Evolutionary conservation across 2,797 vertebrate species (phyloP).

Genomic region (Notolepis coatsorum): DNA sequence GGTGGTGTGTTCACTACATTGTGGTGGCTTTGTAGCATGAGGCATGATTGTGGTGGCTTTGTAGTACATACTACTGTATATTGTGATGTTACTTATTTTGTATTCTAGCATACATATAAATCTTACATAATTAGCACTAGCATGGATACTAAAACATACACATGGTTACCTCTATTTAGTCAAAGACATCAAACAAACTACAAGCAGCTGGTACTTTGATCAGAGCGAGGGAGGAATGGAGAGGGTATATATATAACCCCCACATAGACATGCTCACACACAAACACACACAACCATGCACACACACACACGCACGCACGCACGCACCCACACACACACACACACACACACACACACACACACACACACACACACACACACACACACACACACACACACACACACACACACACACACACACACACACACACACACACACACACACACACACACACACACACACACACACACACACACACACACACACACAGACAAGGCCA

Average conservation of each 20-base stretch:
- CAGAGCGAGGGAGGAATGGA: no score
- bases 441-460: conserved; percentile 14
- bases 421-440: conserved; percentile 31
- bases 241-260: not conserved
- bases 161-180: no score
- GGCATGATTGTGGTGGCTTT: no score
- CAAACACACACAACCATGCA: not conserved
- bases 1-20: no score
- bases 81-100: no score
- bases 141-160: no score
- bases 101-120: no score
- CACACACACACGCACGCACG: not conserved
- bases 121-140: no score
- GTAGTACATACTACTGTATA: no score
- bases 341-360: not conserved
- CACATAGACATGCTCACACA: not conserved
- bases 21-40: no score
- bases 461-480: not conserved
- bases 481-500: conserved; percentile 64
- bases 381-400: conserved; percentile 1
- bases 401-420: conserved; percentile 7
- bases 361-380: not conserved
- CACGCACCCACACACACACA: not conserved
- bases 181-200: no score
- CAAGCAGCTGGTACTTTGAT: no score